phyloP scores from a whole-genome alignment of 2,113 vertebrate species.

The Leuciscus idus region DNA sequence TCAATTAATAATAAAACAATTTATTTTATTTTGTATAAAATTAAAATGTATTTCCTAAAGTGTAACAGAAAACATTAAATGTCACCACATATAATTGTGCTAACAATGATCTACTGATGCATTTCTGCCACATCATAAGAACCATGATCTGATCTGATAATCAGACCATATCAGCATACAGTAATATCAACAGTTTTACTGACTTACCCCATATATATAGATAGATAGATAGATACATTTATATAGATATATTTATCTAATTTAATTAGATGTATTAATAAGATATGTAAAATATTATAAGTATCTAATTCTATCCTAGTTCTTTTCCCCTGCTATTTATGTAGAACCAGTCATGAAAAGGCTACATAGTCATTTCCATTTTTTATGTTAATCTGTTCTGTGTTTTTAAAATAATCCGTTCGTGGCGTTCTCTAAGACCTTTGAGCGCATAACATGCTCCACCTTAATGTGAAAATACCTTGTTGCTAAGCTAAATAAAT shows the following conservation, averaged over 20 bases:
- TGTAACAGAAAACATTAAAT: neutral
- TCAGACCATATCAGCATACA: no score
- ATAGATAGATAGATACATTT: no score
- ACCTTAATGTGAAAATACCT: slow-evolving; percentile 70
- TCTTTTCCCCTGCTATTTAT: slow-evolving; percentile 69
- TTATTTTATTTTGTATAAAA: no score
- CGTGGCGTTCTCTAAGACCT: slow-evolving; percentile 74
- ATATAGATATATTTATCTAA: neutral
- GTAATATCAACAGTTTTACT: neutral
- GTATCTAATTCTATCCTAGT: neutral
- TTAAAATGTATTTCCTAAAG: neutral
- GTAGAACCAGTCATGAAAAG: slow-evolving; percentile 58
- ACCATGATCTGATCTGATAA: no score
- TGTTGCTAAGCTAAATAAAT: slow-evolving; percentile 54
- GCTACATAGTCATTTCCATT: slow-evolving; percentile 72
- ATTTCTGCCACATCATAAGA: no score
- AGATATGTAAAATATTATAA: neutral
- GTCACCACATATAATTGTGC: neutral
- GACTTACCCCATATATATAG: neutral
- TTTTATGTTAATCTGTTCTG: slow-evolving; percentile 71
- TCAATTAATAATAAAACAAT: no score
- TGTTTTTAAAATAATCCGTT: slow-evolving; percentile 74
- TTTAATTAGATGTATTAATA: neutral
- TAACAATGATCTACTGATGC: neutral
- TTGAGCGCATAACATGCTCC: slow-evolving; percentile 73